Percentiles rank a stretch among this genome's conserved stretches.
Conservation (phyloP, 2,113 vertebrate species). For the Apeltes quadracus region DNA sequence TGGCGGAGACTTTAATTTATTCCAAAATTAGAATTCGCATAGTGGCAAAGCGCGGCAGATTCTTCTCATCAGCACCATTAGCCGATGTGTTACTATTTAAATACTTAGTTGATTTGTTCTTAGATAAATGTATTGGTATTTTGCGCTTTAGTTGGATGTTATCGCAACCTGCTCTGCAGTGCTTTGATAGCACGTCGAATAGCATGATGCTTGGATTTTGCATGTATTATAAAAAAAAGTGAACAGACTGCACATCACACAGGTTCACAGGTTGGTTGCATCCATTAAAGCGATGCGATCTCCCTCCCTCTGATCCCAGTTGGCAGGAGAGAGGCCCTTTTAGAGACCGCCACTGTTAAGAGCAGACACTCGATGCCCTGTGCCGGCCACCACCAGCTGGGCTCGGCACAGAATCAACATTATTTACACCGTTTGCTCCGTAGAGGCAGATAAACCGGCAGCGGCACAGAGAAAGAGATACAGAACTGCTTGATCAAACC, state of each 20-base stretch:
- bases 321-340: conserved; percentile 72
- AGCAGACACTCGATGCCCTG: conserved; percentile 79
- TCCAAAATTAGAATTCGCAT: conserved; percentile 29
- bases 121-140: neutral
- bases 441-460: conserved; percentile 62
- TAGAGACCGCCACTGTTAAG: conserved; percentile 74
- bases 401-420: conserved; percentile 76
- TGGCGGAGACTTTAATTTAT: conserved; percentile 29
- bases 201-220: conserved; percentile 3
- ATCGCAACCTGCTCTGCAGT: neutral
- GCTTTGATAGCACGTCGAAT: neutral
- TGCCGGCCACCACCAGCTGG: conserved; percentile 78
- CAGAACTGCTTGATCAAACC: conserved; percentile 14
- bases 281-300: conserved; percentile 65
- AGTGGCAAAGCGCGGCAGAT: neutral
- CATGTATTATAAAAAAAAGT: conserved; percentile 18
- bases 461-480: conserved; percentile 17
- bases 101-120: neutral
- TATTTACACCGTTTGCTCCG: conserved; percentile 71
- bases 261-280: conserved; percentile 56
- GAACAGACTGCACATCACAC: conserved; percentile 30
- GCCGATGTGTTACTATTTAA: neutral
- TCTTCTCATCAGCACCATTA: neutral
- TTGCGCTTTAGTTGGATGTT: conserved; percentile 7
- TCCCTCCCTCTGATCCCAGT: conserved; percentile 63